Evolutionary conservation across 2,888 invertebrate genomes (phyloP).

Genomic region (Drosophila kuntzei): DNA sequence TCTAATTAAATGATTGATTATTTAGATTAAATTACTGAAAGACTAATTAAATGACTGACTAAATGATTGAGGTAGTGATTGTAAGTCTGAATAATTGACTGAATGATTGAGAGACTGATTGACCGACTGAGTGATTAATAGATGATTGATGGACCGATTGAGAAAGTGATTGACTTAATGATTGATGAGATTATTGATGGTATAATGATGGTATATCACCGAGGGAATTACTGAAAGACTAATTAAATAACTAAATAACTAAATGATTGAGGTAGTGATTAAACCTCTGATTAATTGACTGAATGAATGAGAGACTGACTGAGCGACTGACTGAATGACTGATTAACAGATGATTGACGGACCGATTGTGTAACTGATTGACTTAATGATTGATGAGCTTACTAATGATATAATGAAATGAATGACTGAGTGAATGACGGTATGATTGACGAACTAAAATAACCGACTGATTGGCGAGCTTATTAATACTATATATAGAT

Average conservation of each 20-base stretch:
- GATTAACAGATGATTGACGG: too few species aligned
- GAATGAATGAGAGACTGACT: background rate
- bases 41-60: background rate
- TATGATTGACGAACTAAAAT: too few species aligned
- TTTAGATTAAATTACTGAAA: too few species aligned
- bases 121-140: background rate
- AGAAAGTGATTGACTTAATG: background rate
- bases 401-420: too few species aligned
- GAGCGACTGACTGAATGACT: background rate
- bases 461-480: too few species aligned
- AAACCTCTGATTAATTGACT: background rate
- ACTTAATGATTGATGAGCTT: too few species aligned
- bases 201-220: too few species aligned
- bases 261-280: background rate
- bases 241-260: background rate
- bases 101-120: background rate
- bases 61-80: background rate
- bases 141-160: background rate
- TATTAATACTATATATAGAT: too few species aligned
- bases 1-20: too few species aligned
- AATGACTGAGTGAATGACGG: too few species aligned
- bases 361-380: background rate
- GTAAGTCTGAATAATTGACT: background rate
- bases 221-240: background rate
- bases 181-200: too few species aligned